Evolutionary conservation across 1,140 invertebrate genomes (phyloP).

Genomic region (Drosophila nannoptera): DNA sequence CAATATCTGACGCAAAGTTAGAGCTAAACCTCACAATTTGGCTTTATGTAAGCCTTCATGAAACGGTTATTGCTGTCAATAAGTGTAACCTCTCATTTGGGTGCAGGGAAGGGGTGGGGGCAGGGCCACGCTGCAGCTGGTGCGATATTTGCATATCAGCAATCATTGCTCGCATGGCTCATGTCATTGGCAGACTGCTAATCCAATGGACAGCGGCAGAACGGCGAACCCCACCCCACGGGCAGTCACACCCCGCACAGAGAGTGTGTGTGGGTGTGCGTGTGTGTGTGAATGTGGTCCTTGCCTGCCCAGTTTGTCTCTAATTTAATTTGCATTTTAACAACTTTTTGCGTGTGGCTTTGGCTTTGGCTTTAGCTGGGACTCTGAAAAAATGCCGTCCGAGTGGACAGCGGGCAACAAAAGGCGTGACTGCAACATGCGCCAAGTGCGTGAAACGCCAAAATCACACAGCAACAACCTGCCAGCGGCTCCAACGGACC

Average conservation of each 20-base stretch:
- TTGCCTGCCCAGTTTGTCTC: constrained; percentile 61
- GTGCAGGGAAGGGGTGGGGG: not conserved
- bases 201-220: constrained; percentile 34
- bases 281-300: constrained; percentile 26
- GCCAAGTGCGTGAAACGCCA: constrained; percentile 75
- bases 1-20: not conserved
- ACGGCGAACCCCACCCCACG: constrained; percentile 40
- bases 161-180: constrained; percentile 43
- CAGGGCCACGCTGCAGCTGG: constrained; percentile 26
- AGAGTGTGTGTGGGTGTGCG: constrained; percentile 11
- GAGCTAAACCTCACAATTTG: not conserved
- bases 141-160: constrained; percentile 42
- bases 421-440: constrained; percentile 76
- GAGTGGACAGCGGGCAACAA: constrained; percentile 58
- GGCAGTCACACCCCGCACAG: constrained; percentile 22
- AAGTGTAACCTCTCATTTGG: constrained; percentile 10
- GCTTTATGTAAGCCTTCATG: constrained; percentile 21
- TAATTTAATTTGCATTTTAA: constrained; percentile 78
- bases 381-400: constrained; percentile 33
- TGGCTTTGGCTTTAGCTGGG: constrained; percentile 43
- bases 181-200: constrained; percentile 44
- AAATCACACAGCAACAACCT: constrained; percentile 68
- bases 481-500: constrained; percentile 10
- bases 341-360: constrained; percentile 76
- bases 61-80: constrained; percentile 28